Base-by-base conservation (phyloP, 2,797 vertebrate species). In the Pseudotriccus pelzelni region DNA sequence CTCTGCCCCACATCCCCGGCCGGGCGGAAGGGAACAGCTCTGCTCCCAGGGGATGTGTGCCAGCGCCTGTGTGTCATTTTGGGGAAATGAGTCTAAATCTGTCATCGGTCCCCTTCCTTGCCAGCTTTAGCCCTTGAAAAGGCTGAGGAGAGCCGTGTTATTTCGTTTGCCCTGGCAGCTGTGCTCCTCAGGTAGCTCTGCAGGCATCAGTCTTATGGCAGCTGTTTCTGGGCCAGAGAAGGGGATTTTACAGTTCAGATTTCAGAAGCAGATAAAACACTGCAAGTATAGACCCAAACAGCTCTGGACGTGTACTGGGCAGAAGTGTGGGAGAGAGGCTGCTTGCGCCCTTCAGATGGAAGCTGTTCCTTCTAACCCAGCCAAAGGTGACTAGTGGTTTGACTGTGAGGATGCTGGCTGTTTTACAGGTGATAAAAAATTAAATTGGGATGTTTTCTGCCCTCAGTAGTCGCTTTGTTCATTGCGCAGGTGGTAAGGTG, bases 1-100 rank as follows among this genome's bases (percentile, higher is more conserved):
- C 92, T 94, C 94, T 95, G 93, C 53, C 90, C 94, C 90, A 52
- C 63, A 67, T 95, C 77, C 66, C 66, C 32, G 12, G 77, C 55
- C 3, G 14, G 62, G 36, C 5, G 64, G 91, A 84, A 84, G 81
- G 92, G 81, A 95, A 9, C 55, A 49, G 76, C 77, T 79, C 89
- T 74, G 89, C 86, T 95, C 95, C 90, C 80, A 22, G 72, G 80
- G 85, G 72, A 84, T 3, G 36, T 72, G 70, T 93, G 88, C 96
- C 94, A 90, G 52, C 12, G 8, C 60, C 77, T 70, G 34, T 39
- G 7, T 92, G 91, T 86, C 72, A 6, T 41, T 82, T 74, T 21
- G 82, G 60, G 88, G 94, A 96, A 95, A 53, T 80, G 90, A 79
- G 60, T 64, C 49, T 70, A 6, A 82, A 58, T 43, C 25, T 92